Base-by-base conservation (phyloP, 2,113 vertebrate genomes). In the Lasiurus cinereus region DNA sequence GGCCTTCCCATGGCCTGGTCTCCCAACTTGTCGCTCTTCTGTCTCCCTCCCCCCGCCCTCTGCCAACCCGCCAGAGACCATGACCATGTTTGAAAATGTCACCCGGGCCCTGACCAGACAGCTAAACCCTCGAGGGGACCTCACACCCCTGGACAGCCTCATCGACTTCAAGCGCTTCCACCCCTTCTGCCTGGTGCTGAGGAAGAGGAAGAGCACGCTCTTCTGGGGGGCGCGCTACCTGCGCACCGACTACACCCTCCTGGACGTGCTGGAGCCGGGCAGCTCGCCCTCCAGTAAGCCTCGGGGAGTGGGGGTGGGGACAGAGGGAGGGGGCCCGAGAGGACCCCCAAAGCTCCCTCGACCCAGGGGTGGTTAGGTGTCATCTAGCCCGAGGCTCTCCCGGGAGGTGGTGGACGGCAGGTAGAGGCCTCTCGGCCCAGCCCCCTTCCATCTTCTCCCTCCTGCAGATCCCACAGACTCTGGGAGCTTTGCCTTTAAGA, bases 161-260 rank as follows among this genome's bases (percentile, higher is more conserved):
- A 97, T 98, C 18, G 97, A 98, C 91, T 96, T 97, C 93, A 91
- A 97, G 46, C 92, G 94, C 39, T 98, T 98, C 96, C 93, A 97
- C 9, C 97, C 97, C 48, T 97, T 97, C 93, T 97, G 97, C 92
- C 88, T 98, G 96, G 96, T 98, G 86, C 93, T 97, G 48, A 94
- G 96, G 93, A 98, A 97, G 69, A 92, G 84, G 74, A 97, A 96
- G 79, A 94, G 93, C 70, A 93, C 96, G 0, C 90, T 96, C 2
- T 98, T 97, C 95, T 97, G 97, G 96, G 97, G 95, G 0, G 95
- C 93, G 21, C 94, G 90, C 3, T 98, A 96, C 0, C n/a, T 96
- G 56, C 94, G 6, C 84, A 97, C 97, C 0, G 97, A 97, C 83
- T 98, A 97, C 77, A 96, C 82, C 6, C 88, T 98, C 33, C 67